A percentile compares a stretch with the other conserved stretches of the same genome.
Evolutionary conservation across 2,888 invertebrate species (phyloP).

Genomic region (Achlya flavicornis): DNA sequence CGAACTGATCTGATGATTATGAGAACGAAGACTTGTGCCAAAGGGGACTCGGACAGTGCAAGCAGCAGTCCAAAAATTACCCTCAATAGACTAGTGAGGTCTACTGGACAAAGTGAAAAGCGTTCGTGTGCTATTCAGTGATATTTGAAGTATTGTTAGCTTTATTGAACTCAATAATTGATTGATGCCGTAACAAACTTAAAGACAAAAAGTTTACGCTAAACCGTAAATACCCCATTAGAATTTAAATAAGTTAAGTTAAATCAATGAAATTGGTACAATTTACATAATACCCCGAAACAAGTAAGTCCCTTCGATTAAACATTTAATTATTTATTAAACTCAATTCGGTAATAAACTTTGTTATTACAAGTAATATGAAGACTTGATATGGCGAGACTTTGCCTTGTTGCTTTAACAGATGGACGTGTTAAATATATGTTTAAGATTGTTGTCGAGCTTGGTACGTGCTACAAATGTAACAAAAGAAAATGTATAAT

Average conservation of each 20-base stretch:
- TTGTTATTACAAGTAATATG: slow-evolving; percentile 27
- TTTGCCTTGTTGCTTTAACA: slow-evolving; percentile 30
- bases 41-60: slow-evolving; percentile 86
- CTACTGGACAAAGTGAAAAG: slow-evolving; percentile 73
- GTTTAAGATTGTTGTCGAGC: slow-evolving; percentile 41
- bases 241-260: slow-evolving; percentile 37
- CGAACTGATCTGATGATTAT: slow-evolving; percentile 94
- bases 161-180: slow-evolving; percentile 13
- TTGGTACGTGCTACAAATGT: slow-evolving; percentile 40
- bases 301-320: slow-evolving; percentile 19
- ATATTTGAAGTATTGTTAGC: slow-evolving; percentile 44
- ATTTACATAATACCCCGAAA: slow-evolving; percentile 29
- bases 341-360: slow-evolving; percentile 31
- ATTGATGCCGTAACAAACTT: slow-evolving; percentile 22
- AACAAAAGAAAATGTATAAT: slow-evolving; percentile 25
- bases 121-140: slow-evolving; percentile 79
- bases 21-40: slow-evolving; percentile 91
- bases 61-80: slow-evolving; percentile 81
- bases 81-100: slow-evolving; percentile 75
- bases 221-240: slow-evolving; percentile 16
- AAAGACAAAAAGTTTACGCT: neutral
- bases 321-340: slow-evolving; percentile 37
- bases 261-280: slow-evolving; percentile 42
- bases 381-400: slow-evolving; percentile 19
- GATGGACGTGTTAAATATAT: slow-evolving; percentile 19